A percentile compares a stretch with the other conserved stretches of the same genome.
phyloP scores from a whole-genome alignment of 2,888 invertebrate genomes.

The Rhagophthalmus giganteus region DNA sequence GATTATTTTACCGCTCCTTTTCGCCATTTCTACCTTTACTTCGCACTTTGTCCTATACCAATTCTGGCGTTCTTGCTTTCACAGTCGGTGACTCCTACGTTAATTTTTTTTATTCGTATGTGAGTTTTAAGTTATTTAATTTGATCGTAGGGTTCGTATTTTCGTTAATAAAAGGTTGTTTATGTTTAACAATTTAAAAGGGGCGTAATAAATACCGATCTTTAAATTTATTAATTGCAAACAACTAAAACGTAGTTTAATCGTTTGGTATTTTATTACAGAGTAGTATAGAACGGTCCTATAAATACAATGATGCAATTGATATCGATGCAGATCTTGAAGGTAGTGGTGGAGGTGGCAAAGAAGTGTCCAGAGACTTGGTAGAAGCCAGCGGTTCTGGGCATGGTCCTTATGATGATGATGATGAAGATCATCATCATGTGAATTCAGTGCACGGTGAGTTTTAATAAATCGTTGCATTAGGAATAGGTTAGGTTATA shows the following conservation, averaged over 20 bases:
- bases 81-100: not conserved
- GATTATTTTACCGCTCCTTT: constrained; percentile 44
- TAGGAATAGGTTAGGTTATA: too few species aligned
- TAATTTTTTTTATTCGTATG: not conserved
- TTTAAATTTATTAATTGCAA: too few species aligned
- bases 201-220: not conserved
- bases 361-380: constrained; percentile 64
- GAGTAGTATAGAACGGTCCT: constrained; percentile 42
- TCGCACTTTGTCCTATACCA: constrained; percentile 39
- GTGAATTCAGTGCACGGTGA: constrained; percentile 5
- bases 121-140: not conserved
- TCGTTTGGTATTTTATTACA: constrained; percentile 24
- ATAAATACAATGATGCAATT: constrained; percentile 60
- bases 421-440: constrained; percentile 51
- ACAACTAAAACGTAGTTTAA: too few species aligned
- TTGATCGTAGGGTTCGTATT: too few species aligned
- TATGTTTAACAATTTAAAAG: not conserved
- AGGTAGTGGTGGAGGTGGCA: constrained; percentile 66
- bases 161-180: too few species aligned
- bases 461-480: too few species aligned
- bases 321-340: constrained; percentile 81
- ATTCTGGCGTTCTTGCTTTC: constrained; percentile 10
- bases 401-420: constrained; percentile 83
- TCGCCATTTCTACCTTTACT: constrained; percentile 47
- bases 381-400: constrained; percentile 85